phyloP scores from a whole-genome alignment of 2,888 invertebrate genomes.

The Thumatha senex region DNA sequence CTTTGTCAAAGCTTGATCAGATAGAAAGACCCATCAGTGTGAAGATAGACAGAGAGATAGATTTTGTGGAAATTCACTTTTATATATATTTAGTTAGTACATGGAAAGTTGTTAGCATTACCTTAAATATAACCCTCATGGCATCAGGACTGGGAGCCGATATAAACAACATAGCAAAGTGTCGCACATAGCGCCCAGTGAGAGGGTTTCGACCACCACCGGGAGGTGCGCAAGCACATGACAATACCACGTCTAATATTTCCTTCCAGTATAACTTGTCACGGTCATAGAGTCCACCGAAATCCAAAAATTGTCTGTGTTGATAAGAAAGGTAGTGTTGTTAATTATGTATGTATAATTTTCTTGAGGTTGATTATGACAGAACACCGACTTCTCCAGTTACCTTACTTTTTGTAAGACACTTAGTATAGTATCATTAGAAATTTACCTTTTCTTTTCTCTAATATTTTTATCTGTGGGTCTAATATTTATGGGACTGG shows the following conservation, averaged over 20 bases:
- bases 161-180: slow-evolving; percentile 93
- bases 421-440: no score
- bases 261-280: slow-evolving; percentile 95
- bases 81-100: no score
- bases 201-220: slow-evolving; percentile 95
- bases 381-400: no score
- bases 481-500: no score
- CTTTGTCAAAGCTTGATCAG: no score
- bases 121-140: slow-evolving; percentile 90
- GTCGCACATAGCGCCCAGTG: slow-evolving; percentile 92
- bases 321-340: not conserved
- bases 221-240: slow-evolving; percentile 94
- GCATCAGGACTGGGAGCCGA: slow-evolving; percentile 91
- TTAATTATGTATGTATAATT: not conserved
- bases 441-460: no score
- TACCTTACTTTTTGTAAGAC: no score
- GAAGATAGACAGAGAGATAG: no score
- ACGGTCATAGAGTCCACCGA: slow-evolving; percentile 92
- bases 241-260: slow-evolving; percentile 91
- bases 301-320: slow-evolving; percentile 88
- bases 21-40: no score
- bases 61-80: no score
- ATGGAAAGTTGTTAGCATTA: slow-evolving; percentile 28
- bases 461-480: no score
- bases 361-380: no score